Percentiles rank a stretch among this genome's conserved stretches.
Evolutionary conservation across 2,113 vertebrate species (phyloP).

Genomic region (Oriolus oriolus): DNA sequence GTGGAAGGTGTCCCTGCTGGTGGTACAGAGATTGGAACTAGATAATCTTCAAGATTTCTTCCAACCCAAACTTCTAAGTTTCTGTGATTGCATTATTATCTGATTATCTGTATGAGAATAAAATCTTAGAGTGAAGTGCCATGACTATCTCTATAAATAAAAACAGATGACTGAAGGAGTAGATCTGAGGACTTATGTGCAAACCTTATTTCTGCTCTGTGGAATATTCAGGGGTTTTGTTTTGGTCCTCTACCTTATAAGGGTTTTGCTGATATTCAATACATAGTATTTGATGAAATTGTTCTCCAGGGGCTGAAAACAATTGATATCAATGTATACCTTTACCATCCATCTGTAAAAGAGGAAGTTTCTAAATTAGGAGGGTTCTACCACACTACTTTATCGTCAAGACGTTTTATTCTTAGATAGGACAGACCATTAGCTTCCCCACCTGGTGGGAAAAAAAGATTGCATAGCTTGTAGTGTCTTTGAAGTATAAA

Average conservation of each 20-base stretch:
- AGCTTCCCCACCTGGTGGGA: not conserved
- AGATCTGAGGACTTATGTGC: not conserved
- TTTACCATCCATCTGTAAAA: not conserved
- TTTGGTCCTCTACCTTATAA: not conserved
- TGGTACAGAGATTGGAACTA: not conserved
- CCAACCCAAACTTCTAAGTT: not conserved
- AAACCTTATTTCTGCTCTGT: not conserved
- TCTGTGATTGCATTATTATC: not conserved
- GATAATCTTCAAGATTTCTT: not conserved
- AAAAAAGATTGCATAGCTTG: not conserved
- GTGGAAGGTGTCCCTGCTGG: accelerated
- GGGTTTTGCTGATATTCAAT: not conserved
- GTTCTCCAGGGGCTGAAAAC: not conserved
- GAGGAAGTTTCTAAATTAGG: not conserved
- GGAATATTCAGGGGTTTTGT: not conserved
- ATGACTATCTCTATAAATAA: not conserved
- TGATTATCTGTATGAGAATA: not conserved
- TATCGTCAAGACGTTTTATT: not conserved
- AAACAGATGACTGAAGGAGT: not conserved
- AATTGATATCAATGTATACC: not conserved
- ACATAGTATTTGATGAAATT: not conserved
- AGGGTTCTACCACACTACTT: not conserved
- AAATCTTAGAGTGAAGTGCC: not conserved
- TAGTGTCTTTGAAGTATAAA: not conserved
- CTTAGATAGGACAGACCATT: not conserved